Base-by-base conservation (phyloP, 35 echinoderm and acorn worm species). In the Apostichopus parvimensis region DNA sequence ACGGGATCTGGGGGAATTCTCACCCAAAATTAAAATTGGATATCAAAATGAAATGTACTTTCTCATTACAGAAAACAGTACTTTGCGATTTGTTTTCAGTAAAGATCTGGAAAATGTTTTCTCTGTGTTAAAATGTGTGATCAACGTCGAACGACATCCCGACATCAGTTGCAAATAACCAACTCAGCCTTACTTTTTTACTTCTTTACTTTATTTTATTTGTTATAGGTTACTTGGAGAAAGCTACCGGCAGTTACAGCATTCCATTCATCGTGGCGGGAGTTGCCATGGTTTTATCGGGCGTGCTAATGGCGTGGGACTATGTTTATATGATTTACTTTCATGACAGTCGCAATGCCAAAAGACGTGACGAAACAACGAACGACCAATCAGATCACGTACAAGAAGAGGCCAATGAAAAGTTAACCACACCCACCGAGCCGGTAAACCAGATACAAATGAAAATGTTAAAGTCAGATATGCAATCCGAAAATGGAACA, bases 261-360 rank as follows among this genome's bases (percentile, higher is more conserved):
- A 84, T 84, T 58, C 81, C 81, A 9, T 84, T 84, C 22, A 52
- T 84, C 20, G 55, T 84, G n/a, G 81, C 81, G 5, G 81, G 81
- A 5, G 3, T 54, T 59, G 53, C 81, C 1, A 23, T 84, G 12
- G 55, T 59, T 5, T 10, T 84, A n/a, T 57, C 81, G 23, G 81
- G 81, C 6, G 6, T 84, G 6, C 7, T 84, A 14, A 84, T 84
- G 81, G 81, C 81, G 4, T 84, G 34, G 0, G 81, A 84, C n/a
- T 10, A 54, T 11, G 23, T 84, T 11, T 84, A 84, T 25, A 59
- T 54, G 18, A 21, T 55, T 25, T 84, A 84, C 14, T 84, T 59
- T 58, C 10, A 60, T n/a, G 14, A 75, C 4, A 75, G 71, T 3
- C 15, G 20, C 71, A 18, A n/a, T 75, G 71, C 14, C 20, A 18